Percentiles rank a stretch among this genome's conserved stretches.
Conservation (phyloP, 2,888 invertebrate genomes). For the Noctuana brunneofusca region DNA sequence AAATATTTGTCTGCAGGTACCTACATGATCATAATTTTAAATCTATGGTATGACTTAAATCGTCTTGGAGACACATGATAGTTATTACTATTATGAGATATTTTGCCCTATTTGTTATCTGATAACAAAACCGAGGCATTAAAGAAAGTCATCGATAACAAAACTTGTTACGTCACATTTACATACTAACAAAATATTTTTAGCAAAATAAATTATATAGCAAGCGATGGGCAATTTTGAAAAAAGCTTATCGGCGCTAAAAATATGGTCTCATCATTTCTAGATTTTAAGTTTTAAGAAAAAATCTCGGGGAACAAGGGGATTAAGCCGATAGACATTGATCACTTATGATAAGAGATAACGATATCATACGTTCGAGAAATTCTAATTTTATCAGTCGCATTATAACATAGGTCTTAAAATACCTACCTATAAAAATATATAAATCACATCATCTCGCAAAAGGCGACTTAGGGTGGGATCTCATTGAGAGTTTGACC, state of each 20-base stretch:
- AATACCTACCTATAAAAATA: background rate
- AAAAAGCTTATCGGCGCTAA: constrained; percentile 24
- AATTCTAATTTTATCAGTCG: constrained; percentile 18
- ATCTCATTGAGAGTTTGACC: no score
- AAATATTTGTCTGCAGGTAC: no score
- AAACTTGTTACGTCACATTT: constrained; percentile 10
- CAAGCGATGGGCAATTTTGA: constrained; percentile 10
- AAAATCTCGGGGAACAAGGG: constrained; percentile 28
- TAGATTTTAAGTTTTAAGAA: constrained; percentile 4
- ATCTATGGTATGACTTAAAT: background rate
- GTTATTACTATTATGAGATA: constrained; percentile 7
- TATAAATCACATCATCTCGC: constrained; percentile 26
- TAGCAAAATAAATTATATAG: background rate
- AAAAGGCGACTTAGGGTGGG: background rate
- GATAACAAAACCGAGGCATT: constrained; percentile 10
- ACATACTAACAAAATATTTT: background rate
- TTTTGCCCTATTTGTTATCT: constrained; percentile 10
- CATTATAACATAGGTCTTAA: background rate
- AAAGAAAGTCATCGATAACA: constrained; percentile 2
- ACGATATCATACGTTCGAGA: background rate
- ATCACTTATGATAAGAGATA: constrained; percentile 15
- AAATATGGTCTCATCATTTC: constrained; percentile 13
- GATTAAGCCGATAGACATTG: constrained; percentile 23
- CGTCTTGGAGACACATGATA: background rate
- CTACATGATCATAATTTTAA: background rate